Evolutionary conservation across 2,113 vertebrate species (phyloP), one percentile per base, ranked within the genome.

Genomic region (Lepisosteus osseus): DNA sequence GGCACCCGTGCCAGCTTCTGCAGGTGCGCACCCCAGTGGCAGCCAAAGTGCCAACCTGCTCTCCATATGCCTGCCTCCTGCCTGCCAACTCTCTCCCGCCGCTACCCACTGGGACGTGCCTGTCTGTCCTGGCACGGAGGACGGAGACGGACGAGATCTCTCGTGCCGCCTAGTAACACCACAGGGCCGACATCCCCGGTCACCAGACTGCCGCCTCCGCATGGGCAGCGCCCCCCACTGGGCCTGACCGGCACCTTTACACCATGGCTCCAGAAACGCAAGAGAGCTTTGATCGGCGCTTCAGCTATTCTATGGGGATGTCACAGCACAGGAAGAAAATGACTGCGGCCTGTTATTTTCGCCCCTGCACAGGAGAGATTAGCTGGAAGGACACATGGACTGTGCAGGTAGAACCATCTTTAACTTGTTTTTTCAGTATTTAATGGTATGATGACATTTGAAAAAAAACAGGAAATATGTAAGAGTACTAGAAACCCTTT

Each of bases 1-100:
- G 91, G 91, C 92, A 80, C 74, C 69, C 73, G 80, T 82, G 80
- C 80, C 78, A 89, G 79, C 80, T 86, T 80, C 83, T 83, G 89
- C 93, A 94, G 92, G 92, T 94, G 94, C 83, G 85, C 76, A 4
- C 81, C 78, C 75, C 56, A 72, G 83, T 79, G 83, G 82, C 85
- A 89, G 92, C 89, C 92, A 92, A 92, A 90, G 80, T 82, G 83
- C 88, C 90, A 89, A 89, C 89, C 90, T 93, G 89, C 90, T 89
- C 82, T 85, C 90, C 93, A 92, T 92, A 93, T 92, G 92, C 89
- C 90, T 75, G 83, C 86, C 74, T 86, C 85, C 76, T 0, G 86
- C 89, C 80, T 92, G 92, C 92, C 93, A 93, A 90, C 88, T 85
- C 85, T 86, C 88, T 87, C 87, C 90, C 88, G 88, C 88, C 88